A percentile compares a stretch with the other conserved stretches of the same genome.
These are phyloP conservation scores for Gnathonemus longibarbis DNA, from an alignment of 2,113 vertebrate genomes.

Conservation along the genomic window DNA sequence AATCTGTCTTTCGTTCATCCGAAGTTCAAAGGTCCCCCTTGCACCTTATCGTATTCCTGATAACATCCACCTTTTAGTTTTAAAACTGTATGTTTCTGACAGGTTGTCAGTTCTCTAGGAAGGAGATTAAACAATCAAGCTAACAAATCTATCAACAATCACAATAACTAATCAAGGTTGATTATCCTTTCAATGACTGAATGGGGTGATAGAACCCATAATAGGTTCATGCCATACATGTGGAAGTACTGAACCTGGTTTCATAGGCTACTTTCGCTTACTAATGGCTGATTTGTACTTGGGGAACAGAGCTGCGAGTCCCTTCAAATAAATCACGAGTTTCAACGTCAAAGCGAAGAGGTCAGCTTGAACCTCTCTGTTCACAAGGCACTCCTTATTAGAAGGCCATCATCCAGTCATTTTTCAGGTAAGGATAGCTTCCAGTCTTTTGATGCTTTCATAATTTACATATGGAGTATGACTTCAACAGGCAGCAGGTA, in stretches of 20 bases:
- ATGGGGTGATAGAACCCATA: background rate
- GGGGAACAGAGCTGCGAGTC: background rate
- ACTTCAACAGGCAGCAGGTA: background rate
- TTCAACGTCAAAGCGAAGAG: background rate
- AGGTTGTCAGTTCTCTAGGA: background rate
- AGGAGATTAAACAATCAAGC: background rate
- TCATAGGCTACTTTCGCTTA: background rate
- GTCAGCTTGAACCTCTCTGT: background rate
- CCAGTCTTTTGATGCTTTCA: background rate
- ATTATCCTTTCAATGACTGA: background rate
- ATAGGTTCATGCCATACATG: background rate
- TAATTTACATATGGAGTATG: background rate
- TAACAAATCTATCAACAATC: constrained; percentile 1
- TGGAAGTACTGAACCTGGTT: background rate
- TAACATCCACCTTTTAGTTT: background rate
- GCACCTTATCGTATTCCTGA: background rate
- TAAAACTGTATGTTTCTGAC: background rate
- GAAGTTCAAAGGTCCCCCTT: background rate
- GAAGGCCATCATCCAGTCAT: background rate
- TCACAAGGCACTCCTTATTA: background rate
- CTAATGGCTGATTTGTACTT: background rate
- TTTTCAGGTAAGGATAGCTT: background rate
- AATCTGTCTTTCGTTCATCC: background rate
- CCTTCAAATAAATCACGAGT: background rate
- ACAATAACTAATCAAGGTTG: constrained; percentile 1